These are phyloP conservation scores for Drosophila nigrodunni DNA, from an alignment of 1,140 invertebrate species.

Conservation along the genomic window DNA sequence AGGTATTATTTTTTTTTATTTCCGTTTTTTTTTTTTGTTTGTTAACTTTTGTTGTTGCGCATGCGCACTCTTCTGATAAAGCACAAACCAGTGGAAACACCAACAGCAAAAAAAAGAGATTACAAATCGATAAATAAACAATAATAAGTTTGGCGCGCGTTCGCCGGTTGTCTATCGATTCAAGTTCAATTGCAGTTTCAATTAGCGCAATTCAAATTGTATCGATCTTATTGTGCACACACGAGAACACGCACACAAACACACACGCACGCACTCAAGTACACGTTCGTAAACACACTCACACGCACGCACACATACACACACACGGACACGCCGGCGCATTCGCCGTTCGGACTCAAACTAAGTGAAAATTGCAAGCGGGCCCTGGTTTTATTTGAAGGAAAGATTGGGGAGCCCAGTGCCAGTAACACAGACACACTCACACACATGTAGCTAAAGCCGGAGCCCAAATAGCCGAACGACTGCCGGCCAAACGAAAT, in stretches of 20 bases:
- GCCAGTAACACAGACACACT: neutral
- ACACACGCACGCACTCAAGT: conserved; percentile 9
- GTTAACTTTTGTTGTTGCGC: conserved; percentile 7
- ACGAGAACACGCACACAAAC: conserved; percentile 1
- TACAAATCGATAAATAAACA: neutral
- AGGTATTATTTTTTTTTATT: conserved; percentile 17
- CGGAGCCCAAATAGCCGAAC: conserved; percentile 38
- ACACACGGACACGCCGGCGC: conserved; percentile 52
- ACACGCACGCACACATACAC: conserved; percentile 36
- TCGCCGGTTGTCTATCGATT: conserved; percentile 27
- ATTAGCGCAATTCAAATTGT: conserved; percentile 19
- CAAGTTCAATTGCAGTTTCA: conserved; percentile 34
- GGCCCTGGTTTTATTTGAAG: conserved; percentile 63
- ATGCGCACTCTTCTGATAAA: conserved; percentile 27
- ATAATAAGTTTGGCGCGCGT: conserved; percentile 37
- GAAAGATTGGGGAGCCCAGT: conserved; percentile 57
- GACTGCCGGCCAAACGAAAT: conserved; percentile 24
- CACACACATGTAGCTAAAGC: conserved; percentile 10
- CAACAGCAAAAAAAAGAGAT: conserved; percentile 1
- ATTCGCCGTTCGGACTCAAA: conserved; percentile 66
- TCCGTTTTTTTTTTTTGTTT: conserved; percentile 16
- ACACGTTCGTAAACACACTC: neutral
- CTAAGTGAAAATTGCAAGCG: conserved; percentile 72
- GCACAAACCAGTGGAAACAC: neutral
- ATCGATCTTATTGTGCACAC: conserved; percentile 11